Evolutionary conservation across 2,888 invertebrate genomes (phyloP), one percentile per base, ranked within the genome.

Genomic region (Imbricaverruca yamaguchii): DNA sequence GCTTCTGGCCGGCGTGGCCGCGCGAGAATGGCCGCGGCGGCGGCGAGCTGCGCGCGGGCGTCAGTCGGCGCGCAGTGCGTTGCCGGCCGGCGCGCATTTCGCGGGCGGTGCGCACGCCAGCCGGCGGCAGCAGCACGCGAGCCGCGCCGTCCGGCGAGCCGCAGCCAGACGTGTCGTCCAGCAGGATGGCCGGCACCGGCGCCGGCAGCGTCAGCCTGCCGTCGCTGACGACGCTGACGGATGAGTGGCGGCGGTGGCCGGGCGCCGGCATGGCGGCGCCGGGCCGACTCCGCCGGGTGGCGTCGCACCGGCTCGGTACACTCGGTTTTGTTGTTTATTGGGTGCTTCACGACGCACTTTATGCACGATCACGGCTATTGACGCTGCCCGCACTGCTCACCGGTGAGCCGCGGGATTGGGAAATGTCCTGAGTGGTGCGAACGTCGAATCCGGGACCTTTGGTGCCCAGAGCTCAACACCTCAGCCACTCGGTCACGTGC

Each of bases 171-270:
- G 74, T 53, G 39, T 18, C 74, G 53, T 74, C 74, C 74, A 74
- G 53, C 39, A 39, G 53, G 53, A 74, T 74, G 15, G 74, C 74
- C 18, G 69, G 69, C 69, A 13, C 39, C 65, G 65, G 65, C 65
- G 21, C 8, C 23, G 65, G 23, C 39, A 7, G 69, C 74, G 74
- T 53, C 74, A 74, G 18, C 53, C 53, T n/a, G 74, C 74, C 74
- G 74, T 74, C 74, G 23, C 74, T 74, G 74, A 74, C 23, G 74
- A 74, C 53, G 74, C 74, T 74, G 53, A 74, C 74, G 53, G 74
- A 74, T 4, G 74, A 74, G 53, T 74, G 74, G 18, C 74, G 74
- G 18, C 74, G 74, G 53, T 53, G 67, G 23, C 10, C 53, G 8
- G 3, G 8, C 9, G 7, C 8, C 74, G 53, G 74, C 74, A 18